Percentiles rank a stretch among this genome's conserved stretches.
phyloP scores from a whole-genome alignment of 2,797 vertebrate genomes.

The Silurus aristotelis region DNA sequence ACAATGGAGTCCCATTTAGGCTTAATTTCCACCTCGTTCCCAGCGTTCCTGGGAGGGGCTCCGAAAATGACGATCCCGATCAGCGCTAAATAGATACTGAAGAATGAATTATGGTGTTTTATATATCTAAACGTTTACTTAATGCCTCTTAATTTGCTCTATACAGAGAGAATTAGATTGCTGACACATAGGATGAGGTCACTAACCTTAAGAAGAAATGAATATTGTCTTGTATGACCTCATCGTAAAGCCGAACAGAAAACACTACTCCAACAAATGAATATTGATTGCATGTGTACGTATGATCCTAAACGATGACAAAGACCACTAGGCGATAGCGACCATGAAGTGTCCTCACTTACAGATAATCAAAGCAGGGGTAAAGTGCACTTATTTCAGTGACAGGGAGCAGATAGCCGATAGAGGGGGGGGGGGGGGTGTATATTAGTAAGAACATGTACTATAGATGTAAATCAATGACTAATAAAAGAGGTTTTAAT shows the following conservation, averaged over 20 bases:
- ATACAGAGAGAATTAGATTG: not conserved
- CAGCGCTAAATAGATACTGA: not conserved
- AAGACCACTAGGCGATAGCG: not conserved
- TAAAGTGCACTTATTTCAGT: not conserved
- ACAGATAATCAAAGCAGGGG: slow-evolving; percentile 3
- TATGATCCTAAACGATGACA: not conserved
- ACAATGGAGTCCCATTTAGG: not conserved
- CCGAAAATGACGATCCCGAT: too few species aligned
- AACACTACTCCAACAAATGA: not conserved
- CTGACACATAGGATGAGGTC: not conserved
- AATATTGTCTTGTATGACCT: not conserved
- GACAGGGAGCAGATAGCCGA: not conserved
- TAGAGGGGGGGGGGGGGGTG: too few species aligned
- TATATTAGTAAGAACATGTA: not conserved
- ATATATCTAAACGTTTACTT: not conserved
- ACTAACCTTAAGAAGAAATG: not conserved
- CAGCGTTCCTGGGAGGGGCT: not conserved
- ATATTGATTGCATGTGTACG: not conserved
- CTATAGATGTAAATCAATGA: not conserved
- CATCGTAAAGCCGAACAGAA: not conserved
- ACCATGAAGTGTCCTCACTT: not conserved
- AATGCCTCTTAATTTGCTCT: not conserved
- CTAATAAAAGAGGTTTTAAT: not conserved
- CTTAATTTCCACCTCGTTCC: not conserved
- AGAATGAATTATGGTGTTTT: not conserved